Percentiles rank a stretch among this genome's conserved stretches.
Conservation (phyloP, 2,888 invertebrate species). For the Nymphalis c-album region DNA sequence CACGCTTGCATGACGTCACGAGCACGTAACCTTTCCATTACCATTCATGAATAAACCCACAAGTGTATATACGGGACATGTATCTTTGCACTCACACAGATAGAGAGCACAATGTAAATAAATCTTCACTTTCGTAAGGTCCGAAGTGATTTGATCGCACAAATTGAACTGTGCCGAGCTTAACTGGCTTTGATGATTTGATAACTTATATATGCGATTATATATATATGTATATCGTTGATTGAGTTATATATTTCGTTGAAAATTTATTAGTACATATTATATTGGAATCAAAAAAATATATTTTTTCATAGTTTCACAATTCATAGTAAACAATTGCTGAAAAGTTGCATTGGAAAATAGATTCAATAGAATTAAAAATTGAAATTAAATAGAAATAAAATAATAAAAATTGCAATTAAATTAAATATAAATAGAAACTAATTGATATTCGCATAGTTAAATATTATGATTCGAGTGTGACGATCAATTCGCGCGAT, state of each 20-base stretch:
- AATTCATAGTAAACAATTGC: slow-evolving; percentile 1
- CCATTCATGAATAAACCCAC: background rate
- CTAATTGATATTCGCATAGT: background rate
- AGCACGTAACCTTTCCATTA: slow-evolving; percentile 41
- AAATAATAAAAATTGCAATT: too few species aligned
- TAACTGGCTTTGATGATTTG: slow-evolving; percentile 17
- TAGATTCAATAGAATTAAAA: background rate
- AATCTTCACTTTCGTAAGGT: slow-evolving; percentile 1
- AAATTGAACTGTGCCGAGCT: slow-evolving; percentile 46
- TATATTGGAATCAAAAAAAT: slow-evolving; percentile 7
- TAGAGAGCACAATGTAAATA: slow-evolving; percentile 3
- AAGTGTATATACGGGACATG: background rate
- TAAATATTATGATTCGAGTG: background rate
- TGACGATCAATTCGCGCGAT: slow-evolving; percentile 26
- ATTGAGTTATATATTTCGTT: background rate
- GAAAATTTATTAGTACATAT: background rate
- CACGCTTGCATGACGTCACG: slow-evolving; percentile 52
- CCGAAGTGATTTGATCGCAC: slow-evolving; percentile 43
- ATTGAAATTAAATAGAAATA: background rate
- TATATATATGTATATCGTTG: background rate
- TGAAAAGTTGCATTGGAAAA: background rate
- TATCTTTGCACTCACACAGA: background rate
- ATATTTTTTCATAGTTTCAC: background rate
- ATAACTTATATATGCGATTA: slow-evolving; percentile 8
- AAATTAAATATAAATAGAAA: too few species aligned